Conservation (phyloP, 2,888 invertebrate genomes). For the Drosophila paracracens region DNA sequence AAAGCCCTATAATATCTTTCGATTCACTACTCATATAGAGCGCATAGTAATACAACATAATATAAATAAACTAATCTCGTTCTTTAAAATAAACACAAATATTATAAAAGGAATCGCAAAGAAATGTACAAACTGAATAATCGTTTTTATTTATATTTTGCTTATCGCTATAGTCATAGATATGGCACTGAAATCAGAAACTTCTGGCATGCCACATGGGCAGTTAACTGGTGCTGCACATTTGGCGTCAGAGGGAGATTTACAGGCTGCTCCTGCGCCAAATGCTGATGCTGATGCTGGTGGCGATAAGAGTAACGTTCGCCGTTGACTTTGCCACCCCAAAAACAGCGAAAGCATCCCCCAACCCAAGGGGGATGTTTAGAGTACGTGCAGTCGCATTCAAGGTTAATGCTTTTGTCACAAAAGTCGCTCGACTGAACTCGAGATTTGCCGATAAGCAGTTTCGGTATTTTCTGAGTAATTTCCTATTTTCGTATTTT, state of each 20-base stretch:
- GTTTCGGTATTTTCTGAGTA: constrained; percentile 21
- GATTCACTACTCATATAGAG: neutral
- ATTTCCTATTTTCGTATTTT: constrained; percentile 25
- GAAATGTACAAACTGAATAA: constrained; percentile 2
- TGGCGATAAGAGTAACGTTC: constrained; percentile 57
- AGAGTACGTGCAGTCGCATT: constrained; percentile 69
- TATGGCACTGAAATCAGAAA: constrained; percentile 37
- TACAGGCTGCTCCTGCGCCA: constrained; percentile 23
- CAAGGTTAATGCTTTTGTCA: constrained; percentile 74
- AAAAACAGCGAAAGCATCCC: neutral
- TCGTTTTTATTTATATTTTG: neutral
- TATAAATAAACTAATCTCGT: neutral
- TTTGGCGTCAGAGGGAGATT: constrained; percentile 39
- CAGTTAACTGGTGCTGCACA: constrained; percentile 38
- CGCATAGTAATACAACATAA: neutral
- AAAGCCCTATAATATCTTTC: neutral
- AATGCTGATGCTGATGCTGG: constrained; percentile 24
- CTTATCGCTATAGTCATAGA: neutral
- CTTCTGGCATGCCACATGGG: constrained; percentile 18
- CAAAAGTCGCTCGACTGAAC: constrained; percentile 60
- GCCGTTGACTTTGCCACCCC: constrained; percentile 62
- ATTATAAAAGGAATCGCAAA: no score
- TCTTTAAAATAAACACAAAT: no score
- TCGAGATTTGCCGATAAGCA: constrained; percentile 62
- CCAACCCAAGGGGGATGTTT: constrained; percentile 15